Evolutionary conservation across 2,113 vertebrate species (phyloP), one percentile per base, ranked within the genome.

Genomic region (Crypturellus undulatus): DNA sequence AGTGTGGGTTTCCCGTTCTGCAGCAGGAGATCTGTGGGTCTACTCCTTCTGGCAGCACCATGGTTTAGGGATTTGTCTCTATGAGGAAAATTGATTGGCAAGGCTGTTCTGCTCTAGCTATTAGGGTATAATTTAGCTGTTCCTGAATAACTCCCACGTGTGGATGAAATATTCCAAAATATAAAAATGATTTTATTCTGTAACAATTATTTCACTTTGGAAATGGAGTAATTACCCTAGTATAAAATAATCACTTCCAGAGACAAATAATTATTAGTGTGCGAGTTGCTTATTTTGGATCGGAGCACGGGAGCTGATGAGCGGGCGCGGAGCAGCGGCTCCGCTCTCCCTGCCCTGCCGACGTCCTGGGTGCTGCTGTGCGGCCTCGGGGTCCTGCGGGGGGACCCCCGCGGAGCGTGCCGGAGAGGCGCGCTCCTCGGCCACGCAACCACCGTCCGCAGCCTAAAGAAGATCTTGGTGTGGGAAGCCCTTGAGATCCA

Each of bases 121-220:
- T 87, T 92, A 92, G 70, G 92, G 87, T 96, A 87, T 97, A 96
- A 97, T 96, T 97, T 96, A 96, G 87, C 84, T 97, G 84, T 95
- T 96, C 92, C 75, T 92, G 95, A 92, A 91, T 94, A 94, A 96
- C 95, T 95, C 96, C 96, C 73, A 96, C 95, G 62, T 86, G 38
- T 95, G 91, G 96, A 89, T 95, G 73, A 89, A 93, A 93, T 92
- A 96, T 92, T 96, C 95, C 91, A 94, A 95, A 96, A 94, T 96
- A 94, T 96, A 96, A 94, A 96, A 95, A 84, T 81, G 60, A 91
- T 91, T 96, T 93, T 95, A 96, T 95, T 96, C 96, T 87, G 17
- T 94, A 94, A 94, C 89, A 94, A 91, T 96, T 94, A 96, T 96
- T 96, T 92, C 80, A 82, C 84, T 93, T 95, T 95, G 84, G 86